Conservation (phyloP, 2,797 vertebrate genomes). For the Labroides dimidiatus region DNA sequence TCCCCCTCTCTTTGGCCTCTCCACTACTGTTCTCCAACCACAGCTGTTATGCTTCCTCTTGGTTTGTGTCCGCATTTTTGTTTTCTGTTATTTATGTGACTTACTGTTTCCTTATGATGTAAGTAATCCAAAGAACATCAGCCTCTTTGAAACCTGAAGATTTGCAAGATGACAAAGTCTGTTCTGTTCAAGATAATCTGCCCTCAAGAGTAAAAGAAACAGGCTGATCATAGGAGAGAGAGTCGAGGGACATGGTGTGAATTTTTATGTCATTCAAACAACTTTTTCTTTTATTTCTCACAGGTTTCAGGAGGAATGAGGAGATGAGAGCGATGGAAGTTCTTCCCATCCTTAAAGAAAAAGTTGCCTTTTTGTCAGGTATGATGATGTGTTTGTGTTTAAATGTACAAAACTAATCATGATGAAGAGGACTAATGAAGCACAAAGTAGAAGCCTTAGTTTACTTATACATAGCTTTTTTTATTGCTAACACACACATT, state of each 20-base stretch:
- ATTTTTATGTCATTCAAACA: neutral
- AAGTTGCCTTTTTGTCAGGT: slow-evolving; percentile 98
- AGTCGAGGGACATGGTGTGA: neutral
- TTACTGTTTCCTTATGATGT: slow-evolving; percentile 38
- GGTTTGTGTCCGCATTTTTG: slow-evolving; percentile 8
- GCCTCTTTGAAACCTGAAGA: slow-evolving; percentile 32
- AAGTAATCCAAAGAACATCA: slow-evolving; percentile 24
- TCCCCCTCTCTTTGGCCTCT: slow-evolving; percentile 44
- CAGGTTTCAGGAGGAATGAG: slow-evolving; percentile 97
- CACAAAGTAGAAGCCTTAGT: slow-evolving; percentile 17
- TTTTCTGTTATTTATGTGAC: slow-evolving; percentile 2
- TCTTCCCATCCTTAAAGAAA: slow-evolving; percentile 98
- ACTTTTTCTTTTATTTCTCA: slow-evolving; percentile 33
- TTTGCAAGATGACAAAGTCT: slow-evolving; percentile 48
- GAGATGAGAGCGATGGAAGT: slow-evolving; percentile 99
- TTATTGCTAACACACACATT: neutral
- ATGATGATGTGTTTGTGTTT: slow-evolving; percentile 22
- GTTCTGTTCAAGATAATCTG: slow-evolving; percentile 45
- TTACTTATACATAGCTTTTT: slow-evolving; percentile 9
- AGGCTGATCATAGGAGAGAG: neutral
- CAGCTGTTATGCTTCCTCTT: slow-evolving; percentile 23
- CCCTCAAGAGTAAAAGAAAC: neutral
- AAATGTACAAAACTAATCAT: slow-evolving; percentile 35
- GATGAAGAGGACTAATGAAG: slow-evolving; percentile 21
- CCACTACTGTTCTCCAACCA: slow-evolving; percentile 44